Conservation (phyloP, 2,888 invertebrate species). For the Philopedon plagiatum region DNA sequence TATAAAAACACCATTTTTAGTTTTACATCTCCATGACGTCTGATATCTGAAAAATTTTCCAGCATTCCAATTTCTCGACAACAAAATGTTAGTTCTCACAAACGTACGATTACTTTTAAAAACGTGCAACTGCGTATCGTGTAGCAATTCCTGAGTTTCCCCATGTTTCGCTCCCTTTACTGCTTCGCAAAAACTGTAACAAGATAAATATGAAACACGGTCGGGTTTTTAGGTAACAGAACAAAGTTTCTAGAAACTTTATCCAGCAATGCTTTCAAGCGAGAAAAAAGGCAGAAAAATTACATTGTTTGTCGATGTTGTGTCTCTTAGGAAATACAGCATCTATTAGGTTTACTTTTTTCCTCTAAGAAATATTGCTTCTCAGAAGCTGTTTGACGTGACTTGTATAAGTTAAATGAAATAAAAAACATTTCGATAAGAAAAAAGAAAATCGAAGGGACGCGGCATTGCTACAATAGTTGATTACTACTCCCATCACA, state of each 20-base stretch:
- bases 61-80: neutral
- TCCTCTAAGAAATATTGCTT: neutral
- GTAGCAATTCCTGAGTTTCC: neutral
- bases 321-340: neutral
- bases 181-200: neutral
- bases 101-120: neutral
- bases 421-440: no score
- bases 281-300: neutral
- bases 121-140: neutral
- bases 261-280: neutral
- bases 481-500: no score
- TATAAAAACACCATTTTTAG: no score
- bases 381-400: neutral
- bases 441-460: no score
- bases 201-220: slow-evolving; percentile 6
- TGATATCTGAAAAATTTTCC: neutral
- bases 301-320: neutral
- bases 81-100: neutral
- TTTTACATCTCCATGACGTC: no score
- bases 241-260: slow-evolving; percentile 1
- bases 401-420: neutral
- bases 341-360: neutral
- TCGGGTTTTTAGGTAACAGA: neutral
- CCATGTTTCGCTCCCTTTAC: neutral
- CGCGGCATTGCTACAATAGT: no score